Evolutionary conservation across 1,140 invertebrate species (phyloP).

Genomic region (Nymphalis io): DNA sequence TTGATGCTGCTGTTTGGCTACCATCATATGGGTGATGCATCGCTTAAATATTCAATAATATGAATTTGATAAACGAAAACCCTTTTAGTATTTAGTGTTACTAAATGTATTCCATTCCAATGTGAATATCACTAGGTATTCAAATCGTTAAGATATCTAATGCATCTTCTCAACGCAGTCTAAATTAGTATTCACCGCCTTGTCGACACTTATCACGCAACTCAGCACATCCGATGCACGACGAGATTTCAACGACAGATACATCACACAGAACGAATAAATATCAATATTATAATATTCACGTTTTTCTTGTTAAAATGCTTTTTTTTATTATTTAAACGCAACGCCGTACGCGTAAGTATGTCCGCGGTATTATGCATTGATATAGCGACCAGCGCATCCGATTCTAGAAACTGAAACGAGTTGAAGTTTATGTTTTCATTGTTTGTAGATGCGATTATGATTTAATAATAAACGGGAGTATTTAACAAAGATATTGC

Average conservation of each 20-base stretch:
- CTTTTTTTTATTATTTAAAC: neutral
- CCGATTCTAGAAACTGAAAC: neutral
- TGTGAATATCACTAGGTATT: no score
- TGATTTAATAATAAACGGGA: neutral
- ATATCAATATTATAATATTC: slow-evolving; percentile 7
- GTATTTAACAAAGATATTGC: neutral
- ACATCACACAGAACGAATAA: neutral
- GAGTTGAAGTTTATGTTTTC: neutral
- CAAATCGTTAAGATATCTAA: neutral
- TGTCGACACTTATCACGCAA: slow-evolving; percentile 21
- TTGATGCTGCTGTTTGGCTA: no score
- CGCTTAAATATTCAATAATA: no score
- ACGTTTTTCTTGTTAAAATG: slow-evolving; percentile 10
- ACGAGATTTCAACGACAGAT: slow-evolving; percentile 2
- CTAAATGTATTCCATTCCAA: no score
- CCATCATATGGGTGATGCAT: no score
- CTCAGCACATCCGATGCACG: slow-evolving; percentile 21
- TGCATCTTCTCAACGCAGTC: neutral
- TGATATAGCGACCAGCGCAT: neutral
- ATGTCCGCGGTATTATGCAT: neutral
- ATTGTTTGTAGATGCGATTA: slow-evolving; percentile 1
- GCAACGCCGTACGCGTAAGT: neutral
- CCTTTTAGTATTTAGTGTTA: no score
- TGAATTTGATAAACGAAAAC: no score
- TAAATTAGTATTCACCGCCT: slow-evolving; percentile 24